Percentiles rank a stretch among this genome's conserved stretches.
Conservation (phyloP, 2,888 invertebrate genomes). For the Macrosoma leucophasiata region DNA sequence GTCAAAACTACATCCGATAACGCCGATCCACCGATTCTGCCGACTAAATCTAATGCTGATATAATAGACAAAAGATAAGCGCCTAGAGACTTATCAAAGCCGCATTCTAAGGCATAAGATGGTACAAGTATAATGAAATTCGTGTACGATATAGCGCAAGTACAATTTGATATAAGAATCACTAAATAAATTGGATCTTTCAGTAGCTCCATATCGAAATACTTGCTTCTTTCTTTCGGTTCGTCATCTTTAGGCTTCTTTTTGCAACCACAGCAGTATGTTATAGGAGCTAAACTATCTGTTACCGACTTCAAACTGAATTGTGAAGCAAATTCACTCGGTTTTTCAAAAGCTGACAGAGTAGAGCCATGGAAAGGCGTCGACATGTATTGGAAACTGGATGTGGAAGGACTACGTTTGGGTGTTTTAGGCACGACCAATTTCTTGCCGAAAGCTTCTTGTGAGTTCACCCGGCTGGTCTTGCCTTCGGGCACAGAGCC, state of each 20-base stretch:
- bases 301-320: slow-evolving; percentile 83
- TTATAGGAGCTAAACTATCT: slow-evolving; percentile 68
- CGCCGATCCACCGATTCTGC: slow-evolving; percentile 90
- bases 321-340: slow-evolving; percentile 85
- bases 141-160: slow-evolving; percentile 90
- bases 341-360: slow-evolving; percentile 83
- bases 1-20: slow-evolving; percentile 85
- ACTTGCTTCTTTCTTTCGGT: slow-evolving; percentile 74
- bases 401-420: slow-evolving; percentile 83
- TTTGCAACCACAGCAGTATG: slow-evolving; percentile 56
- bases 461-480: slow-evolving; percentile 47
- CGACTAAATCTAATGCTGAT: slow-evolving; percentile 86
- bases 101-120: slow-evolving; percentile 81
- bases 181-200: slow-evolving; percentile 88
- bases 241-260: slow-evolving; percentile 44
- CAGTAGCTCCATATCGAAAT: slow-evolving; percentile 83
- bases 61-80: slow-evolving; percentile 87
- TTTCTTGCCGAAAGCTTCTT: slow-evolving; percentile 58
- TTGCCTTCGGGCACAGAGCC: slow-evolving; percentile 83
- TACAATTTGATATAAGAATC: slow-evolving; percentile 88
- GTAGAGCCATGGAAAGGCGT: slow-evolving; percentile 92
- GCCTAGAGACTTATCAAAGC: slow-evolving; percentile 81
- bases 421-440: slow-evolving; percentile 66
- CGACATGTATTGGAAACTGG: slow-evolving; percentile 89
- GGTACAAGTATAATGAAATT: slow-evolving; percentile 90